Conservation (phyloP, 2,113 vertebrate genomes). For the Eolophus roseicapilla region DNA sequence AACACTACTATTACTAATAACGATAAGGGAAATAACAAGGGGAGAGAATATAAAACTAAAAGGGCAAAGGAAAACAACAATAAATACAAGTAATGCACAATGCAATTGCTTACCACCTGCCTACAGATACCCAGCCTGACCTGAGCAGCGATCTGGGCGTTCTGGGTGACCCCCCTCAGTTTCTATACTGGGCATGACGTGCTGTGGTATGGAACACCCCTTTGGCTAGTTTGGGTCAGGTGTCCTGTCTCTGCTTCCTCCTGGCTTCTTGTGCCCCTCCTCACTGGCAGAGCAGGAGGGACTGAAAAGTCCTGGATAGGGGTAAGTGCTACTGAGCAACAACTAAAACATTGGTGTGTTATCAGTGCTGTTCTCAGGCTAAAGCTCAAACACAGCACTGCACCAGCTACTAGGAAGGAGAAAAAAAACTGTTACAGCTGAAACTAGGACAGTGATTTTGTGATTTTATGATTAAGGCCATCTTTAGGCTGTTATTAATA, state of each 20-base stretch:
- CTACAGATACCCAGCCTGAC: not conserved
- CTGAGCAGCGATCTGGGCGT: fast-evolving
- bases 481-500: not conserved
- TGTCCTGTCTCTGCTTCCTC: not conserved
- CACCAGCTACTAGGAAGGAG: not conserved
- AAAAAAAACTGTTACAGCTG: not conserved
- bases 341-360: not conserved
- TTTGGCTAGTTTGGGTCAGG: not conserved
- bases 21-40: not conserved
- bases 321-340: not conserved
- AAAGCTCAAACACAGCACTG: not conserved
- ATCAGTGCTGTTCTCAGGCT: not conserved
- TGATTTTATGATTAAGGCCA: not conserved
- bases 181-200: not conserved
- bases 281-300: not conserved
- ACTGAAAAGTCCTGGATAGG: not conserved
- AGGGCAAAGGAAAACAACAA: not conserved
- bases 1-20: not conserved
- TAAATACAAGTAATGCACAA: not conserved
- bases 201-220: not conserved
- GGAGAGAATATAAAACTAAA: not conserved
- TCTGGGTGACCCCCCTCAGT: not conserved
- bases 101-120: not conserved
- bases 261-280: not conserved
- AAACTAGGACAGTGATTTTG: not conserved